Conservation (phyloP, 2,888 invertebrate species). For the Macrostomum cliftonense region DNA sequence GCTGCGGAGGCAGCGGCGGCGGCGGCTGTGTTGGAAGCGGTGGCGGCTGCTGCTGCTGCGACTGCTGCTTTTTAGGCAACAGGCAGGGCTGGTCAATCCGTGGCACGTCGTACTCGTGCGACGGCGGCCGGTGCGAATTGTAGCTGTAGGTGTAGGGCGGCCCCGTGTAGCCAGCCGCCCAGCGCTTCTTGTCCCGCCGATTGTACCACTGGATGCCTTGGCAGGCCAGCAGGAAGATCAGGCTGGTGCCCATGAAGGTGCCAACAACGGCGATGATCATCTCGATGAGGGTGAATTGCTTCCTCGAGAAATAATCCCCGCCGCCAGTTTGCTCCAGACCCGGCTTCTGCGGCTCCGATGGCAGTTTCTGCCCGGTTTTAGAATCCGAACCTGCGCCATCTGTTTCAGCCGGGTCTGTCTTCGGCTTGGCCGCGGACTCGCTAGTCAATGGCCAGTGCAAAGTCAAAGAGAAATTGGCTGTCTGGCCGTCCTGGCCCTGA, state of each 20-base stretch:
- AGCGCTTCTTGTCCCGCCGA: conserved; percentile 1
- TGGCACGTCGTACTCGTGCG: conserved; percentile 4
- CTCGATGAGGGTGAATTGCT: conserved; percentile 9
- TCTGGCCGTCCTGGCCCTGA: no score
- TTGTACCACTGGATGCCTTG: not conserved
- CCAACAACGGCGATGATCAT: conserved; percentile 9
- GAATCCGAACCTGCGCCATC: no score
- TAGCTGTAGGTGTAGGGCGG: not conserved
- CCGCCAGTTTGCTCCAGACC: no score
- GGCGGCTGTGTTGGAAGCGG: not conserved
- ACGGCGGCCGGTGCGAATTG: not conserved
- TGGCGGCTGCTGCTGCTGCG: not conserved
- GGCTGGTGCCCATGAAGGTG: conserved; percentile 5
- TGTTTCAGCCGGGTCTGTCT: no score
- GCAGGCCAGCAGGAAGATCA: conserved; percentile 1
- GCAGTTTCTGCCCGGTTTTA: no score
- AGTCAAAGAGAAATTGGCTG: no score
- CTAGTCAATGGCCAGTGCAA: no score
- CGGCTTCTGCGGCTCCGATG: no score
- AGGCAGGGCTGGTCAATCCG: not conserved
- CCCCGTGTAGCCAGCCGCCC: no score
- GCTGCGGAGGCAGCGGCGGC: not conserved
- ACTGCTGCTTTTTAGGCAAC: not conserved
- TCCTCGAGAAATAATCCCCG: conserved; percentile 3
- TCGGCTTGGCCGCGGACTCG: no score